Conservation (phyloP, 2,797 vertebrate species). For the Sebastes goodei region DNA sequence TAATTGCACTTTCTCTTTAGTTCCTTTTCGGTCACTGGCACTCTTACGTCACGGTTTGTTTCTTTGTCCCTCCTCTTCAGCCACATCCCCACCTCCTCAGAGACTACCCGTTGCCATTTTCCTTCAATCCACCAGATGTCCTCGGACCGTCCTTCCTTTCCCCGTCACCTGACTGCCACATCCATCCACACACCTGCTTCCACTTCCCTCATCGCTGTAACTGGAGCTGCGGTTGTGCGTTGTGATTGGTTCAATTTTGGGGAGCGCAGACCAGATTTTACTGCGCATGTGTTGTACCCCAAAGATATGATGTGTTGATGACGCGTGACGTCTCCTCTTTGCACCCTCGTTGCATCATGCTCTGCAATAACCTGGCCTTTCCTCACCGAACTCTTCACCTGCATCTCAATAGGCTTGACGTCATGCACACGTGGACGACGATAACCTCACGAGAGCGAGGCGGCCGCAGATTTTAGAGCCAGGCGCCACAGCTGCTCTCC, state of each 20-base stretch:
- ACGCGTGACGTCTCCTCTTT: neutral
- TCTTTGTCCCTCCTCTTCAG: neutral
- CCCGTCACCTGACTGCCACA: neutral
- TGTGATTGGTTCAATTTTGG: too few relatives aligned
- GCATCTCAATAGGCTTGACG: neutral
- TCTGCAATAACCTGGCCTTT: too few relatives aligned
- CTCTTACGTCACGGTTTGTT: neutral
- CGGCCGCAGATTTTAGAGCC: too few relatives aligned
- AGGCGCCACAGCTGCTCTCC: too few relatives aligned
- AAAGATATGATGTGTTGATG: too few relatives aligned
- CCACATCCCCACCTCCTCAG: neutral
- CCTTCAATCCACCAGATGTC: neutral
- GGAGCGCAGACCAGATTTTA: too few relatives aligned
- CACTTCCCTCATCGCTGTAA: too few relatives aligned
- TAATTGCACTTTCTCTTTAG: slow-evolving; percentile 7
- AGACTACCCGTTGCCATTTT: neutral
- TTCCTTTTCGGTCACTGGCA: slow-evolving; percentile 28
- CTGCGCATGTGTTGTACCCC: too few relatives aligned
- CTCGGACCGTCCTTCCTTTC: neutral
- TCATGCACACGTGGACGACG: too few relatives aligned
- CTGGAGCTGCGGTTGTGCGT: too few relatives aligned
- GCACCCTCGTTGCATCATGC: neutral
- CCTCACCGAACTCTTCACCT: neutral
- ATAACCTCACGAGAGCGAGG: too few relatives aligned
- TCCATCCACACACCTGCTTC: neutral